Conservation (phyloP, 2,797 vertebrate genomes). For the Antrozous pallidus region DNA sequence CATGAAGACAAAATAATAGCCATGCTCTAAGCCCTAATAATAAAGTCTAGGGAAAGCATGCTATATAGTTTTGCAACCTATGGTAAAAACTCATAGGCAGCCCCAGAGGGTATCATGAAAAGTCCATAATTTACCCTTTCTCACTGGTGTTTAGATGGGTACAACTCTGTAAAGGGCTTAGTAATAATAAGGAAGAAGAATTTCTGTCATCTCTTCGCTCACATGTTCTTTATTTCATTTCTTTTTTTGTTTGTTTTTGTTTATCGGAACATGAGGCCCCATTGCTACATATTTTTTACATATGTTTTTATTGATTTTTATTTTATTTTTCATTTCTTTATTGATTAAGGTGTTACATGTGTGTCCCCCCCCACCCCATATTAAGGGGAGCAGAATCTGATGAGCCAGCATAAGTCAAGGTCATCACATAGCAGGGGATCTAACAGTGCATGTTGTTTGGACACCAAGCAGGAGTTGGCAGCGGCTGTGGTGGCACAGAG, state of each 20-base stretch:
- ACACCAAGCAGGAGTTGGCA: not conserved
- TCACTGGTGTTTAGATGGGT: not conserved
- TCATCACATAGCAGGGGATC: not conserved
- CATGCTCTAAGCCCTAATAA: not conserved
- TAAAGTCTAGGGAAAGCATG: not conserved
- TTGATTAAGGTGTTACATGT: too few species aligned
- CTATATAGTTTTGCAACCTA: not conserved
- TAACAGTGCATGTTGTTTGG: not conserved
- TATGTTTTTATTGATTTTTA: too few species aligned
- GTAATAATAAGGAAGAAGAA: not conserved
- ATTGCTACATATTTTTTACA: not conserved
- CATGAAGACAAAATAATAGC: constrained; percentile 1
- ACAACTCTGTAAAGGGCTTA: not conserved
- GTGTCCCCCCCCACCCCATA: not conserved
- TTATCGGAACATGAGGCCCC: not conserved
- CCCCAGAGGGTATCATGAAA: not conserved
- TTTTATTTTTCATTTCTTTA: too few species aligned
- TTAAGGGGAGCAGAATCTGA: not conserved
- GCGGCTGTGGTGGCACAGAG: not conserved
- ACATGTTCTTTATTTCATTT: not conserved
- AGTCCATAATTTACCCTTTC: not conserved
- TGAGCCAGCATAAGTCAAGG: not conserved
- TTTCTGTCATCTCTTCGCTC: not conserved
- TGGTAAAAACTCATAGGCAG: not conserved
- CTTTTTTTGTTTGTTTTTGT: fast-evolving